A percentile compares a stretch with the other conserved stretches of the same genome.
Evolutionary conservation across 1,140 invertebrate genomes (phyloP).

Genomic region (Globodera ellingtonae): DNA sequence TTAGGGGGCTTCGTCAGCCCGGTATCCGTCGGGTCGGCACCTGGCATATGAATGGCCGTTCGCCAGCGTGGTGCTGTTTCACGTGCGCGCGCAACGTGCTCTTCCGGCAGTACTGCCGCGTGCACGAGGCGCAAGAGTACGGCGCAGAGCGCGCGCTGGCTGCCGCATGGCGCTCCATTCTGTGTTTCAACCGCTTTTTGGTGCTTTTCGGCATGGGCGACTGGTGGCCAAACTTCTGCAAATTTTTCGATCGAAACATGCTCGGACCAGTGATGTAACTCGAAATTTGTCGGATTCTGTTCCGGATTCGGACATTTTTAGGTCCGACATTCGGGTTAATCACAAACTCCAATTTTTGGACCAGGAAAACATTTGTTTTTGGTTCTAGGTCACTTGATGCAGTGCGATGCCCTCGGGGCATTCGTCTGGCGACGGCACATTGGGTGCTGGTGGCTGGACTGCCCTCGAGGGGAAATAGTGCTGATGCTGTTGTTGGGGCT

Average conservation of each 20-base stretch:
- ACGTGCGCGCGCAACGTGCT: constrained; percentile 57
- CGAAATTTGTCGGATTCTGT: too few relatives aligned
- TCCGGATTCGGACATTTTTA: too few relatives aligned
- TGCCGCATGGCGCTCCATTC: background rate
- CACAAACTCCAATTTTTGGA: too few relatives aligned
- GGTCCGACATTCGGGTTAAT: too few relatives aligned
- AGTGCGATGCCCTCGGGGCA: background rate
- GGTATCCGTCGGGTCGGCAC: constrained; percentile 7
- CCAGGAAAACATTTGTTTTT: too few relatives aligned
- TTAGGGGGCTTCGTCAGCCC: too few relatives aligned
- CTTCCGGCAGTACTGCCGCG: constrained; percentile 44
- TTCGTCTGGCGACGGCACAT: too few relatives aligned
- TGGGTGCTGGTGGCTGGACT: background rate
- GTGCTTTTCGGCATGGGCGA: background rate
- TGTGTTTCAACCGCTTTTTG: background rate
- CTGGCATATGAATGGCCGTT: constrained; percentile 53
- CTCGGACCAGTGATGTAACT: too few relatives aligned
- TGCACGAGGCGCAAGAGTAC: constrained; percentile 30
- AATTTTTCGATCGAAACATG: too few relatives aligned
- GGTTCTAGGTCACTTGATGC: background rate
- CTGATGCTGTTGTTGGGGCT: background rate
- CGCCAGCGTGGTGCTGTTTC: constrained; percentile 53
- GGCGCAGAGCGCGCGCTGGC: too few relatives aligned
- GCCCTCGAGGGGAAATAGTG: background rate
- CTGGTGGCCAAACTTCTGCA: background rate